Percentiles rank a stretch among this genome's conserved stretches.
Conservation (phyloP, 2,113 vertebrate species). For the Guaruba guarouba region DNA sequence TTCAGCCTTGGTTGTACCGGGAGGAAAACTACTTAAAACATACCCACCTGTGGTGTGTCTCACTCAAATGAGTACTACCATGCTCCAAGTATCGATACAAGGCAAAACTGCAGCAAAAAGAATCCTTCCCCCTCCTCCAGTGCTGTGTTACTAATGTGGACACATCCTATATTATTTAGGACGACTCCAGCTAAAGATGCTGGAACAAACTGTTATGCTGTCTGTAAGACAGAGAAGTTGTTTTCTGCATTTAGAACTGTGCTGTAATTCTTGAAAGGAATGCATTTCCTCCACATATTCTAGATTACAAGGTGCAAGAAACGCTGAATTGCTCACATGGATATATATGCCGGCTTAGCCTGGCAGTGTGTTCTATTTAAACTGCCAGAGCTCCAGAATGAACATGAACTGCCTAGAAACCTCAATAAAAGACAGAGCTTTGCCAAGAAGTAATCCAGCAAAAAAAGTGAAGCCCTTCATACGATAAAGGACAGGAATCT, state of each 20-base stretch:
- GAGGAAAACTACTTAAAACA: background rate
- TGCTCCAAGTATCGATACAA: background rate
- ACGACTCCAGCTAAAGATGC: background rate
- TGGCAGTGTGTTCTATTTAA: background rate
- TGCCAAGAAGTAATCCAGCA: background rate
- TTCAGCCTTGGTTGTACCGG: background rate
- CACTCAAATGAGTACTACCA: background rate
- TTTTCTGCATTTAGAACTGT: background rate
- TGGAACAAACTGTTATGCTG: background rate
- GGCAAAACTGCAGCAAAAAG: background rate
- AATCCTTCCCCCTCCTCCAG: background rate
- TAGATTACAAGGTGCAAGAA: background rate
- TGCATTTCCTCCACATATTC: background rate
- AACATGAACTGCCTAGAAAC: background rate
- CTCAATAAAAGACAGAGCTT: background rate
- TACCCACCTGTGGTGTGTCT: background rate
- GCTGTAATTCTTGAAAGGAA: background rate
- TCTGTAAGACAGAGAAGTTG: background rate
- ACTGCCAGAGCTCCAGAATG: constrained; percentile 11
- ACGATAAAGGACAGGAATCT: background rate
- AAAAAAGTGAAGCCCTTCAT: background rate
- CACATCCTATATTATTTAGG: background rate
- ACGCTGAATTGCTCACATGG: background rate
- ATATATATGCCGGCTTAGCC: constrained; percentile 16
- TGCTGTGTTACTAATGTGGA: background rate